Evolutionary conservation across 1,140 invertebrate genomes (phyloP).

Genomic region (Brachystomella parvula): DNA sequence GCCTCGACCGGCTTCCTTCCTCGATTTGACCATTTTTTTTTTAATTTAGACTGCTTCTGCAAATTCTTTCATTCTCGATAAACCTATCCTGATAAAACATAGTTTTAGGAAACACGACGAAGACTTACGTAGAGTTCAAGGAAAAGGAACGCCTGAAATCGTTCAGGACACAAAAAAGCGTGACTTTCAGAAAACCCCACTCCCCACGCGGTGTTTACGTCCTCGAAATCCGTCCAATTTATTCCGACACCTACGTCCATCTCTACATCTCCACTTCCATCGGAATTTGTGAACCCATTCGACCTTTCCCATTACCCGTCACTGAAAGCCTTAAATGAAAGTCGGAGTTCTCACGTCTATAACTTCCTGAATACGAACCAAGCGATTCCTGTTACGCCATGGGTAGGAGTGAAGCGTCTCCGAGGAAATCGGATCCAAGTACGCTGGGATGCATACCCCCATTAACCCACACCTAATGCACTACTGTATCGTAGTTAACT

Average conservation of each 20-base stretch:
- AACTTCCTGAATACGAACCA: background rate
- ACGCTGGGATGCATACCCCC: constrained; percentile 46
- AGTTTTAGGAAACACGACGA: background rate
- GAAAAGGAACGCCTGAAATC: constrained; percentile 19
- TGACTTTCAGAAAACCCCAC: constrained; percentile 27
- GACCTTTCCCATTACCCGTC: too few relatives aligned
- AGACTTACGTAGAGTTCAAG: background rate
- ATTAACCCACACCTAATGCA: constrained; percentile 52
- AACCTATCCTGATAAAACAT: background rate
- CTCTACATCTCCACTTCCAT: constrained; percentile 24
- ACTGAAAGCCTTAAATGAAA: too few relatives aligned
- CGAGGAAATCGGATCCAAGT: constrained; percentile 41
- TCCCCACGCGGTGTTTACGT: constrained; percentile 36
- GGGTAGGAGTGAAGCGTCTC: constrained; percentile 33
- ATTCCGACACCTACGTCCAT: constrained; percentile 41
- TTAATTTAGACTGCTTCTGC: too few relatives aligned
- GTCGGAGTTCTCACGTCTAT: background rate
- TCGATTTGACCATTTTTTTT: too few relatives aligned
- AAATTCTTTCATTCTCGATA: background rate
- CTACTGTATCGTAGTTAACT: constrained; percentile 53
- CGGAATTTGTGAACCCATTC: too few relatives aligned
- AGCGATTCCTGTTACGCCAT: constrained; percentile 3
- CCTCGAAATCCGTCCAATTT: constrained; percentile 38
- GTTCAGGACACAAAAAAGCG: constrained; percentile 30
- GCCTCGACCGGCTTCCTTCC: too few relatives aligned